phyloP scores from a whole-genome alignment of 1,140 invertebrate species.

The Trichonephila inaurata region DNA sequence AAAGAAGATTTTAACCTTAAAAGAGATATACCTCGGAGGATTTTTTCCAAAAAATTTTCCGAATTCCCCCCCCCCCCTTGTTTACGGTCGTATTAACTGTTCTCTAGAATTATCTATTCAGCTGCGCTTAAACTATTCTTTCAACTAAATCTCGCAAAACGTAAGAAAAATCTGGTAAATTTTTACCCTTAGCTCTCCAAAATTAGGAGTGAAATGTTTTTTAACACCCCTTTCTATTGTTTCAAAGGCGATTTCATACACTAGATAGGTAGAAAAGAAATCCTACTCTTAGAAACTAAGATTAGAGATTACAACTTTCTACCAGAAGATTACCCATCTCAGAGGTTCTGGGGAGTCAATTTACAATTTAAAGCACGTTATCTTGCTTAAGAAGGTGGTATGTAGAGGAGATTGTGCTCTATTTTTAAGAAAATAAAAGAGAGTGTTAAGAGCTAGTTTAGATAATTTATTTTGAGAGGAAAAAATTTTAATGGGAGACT shows the following conservation, averaged over 20 bases:
- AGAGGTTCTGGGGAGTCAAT: conserved; percentile 53
- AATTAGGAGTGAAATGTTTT: neutral
- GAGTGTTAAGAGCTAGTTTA: conserved; percentile 38
- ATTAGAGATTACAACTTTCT: conserved; percentile 71
- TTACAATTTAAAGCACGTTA: conserved; percentile 73
- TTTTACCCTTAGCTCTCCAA: conserved; percentile 52
- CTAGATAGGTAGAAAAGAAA: conserved; percentile 41
- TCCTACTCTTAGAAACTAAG: conserved; percentile 48
- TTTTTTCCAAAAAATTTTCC: conserved; percentile 4
- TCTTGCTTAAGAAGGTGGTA: conserved; percentile 51
- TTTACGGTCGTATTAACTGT: neutral
- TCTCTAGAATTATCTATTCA: conserved; percentile 56
- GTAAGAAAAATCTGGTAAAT: conserved; percentile 56
- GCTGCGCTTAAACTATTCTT: conserved; percentile 48
- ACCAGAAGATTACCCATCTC: conserved; percentile 45
- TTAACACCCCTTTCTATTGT: neutral
- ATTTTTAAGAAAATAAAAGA: conserved; percentile 12
- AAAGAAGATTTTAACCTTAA: neutral
- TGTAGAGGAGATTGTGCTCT: neutral
- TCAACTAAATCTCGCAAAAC: neutral
- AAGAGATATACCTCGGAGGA: neutral
- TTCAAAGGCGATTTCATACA: neutral
- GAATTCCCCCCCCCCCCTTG: neutral
- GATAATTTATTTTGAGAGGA: conserved; percentile 26
- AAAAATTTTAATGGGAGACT: neutral